phyloP scores from a whole-genome alignment of 2,888 invertebrate species.

The Dastarcus helophoroides region DNA sequence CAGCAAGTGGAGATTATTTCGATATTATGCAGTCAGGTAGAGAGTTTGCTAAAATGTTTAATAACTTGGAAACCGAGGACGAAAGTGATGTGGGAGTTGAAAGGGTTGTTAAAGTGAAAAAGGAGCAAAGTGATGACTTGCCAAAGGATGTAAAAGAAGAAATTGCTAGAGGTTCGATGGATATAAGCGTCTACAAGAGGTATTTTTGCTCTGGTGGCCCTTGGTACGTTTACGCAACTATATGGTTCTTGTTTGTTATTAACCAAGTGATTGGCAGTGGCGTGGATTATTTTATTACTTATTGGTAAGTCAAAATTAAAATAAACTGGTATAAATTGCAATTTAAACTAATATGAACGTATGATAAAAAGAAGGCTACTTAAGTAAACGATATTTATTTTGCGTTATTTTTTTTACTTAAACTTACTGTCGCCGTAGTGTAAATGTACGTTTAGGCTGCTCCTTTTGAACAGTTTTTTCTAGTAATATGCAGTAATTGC shows the following conservation, averaged over 20 bases:
- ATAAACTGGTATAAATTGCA: no score
- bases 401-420: no score
- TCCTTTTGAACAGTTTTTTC: no score
- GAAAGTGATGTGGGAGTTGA: not conserved
- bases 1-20: constrained; percentile 52
- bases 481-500: no score
- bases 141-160: constrained; percentile 42
- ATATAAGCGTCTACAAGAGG: constrained; percentile 46
- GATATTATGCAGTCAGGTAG: constrained; percentile 24
- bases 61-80: constrained; percentile 1
- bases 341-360: no score
- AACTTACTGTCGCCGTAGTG: no score
- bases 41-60: constrained; percentile 44
- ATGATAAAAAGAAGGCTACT: no score
- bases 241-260: constrained; percentile 51
- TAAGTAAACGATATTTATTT: no score
- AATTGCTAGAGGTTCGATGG: constrained; percentile 45
- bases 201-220: constrained; percentile 66
- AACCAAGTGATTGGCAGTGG: constrained; percentile 63
- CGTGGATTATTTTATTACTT: constrained; percentile 69
- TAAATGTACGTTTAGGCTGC: no score
- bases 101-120: not conserved
- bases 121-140: not conserved
- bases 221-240: constrained; percentile 44
- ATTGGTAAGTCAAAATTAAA: constrained; percentile 63